Conservation (phyloP, 2,113 vertebrate genomes). For the Amia ocellicauda region DNA sequence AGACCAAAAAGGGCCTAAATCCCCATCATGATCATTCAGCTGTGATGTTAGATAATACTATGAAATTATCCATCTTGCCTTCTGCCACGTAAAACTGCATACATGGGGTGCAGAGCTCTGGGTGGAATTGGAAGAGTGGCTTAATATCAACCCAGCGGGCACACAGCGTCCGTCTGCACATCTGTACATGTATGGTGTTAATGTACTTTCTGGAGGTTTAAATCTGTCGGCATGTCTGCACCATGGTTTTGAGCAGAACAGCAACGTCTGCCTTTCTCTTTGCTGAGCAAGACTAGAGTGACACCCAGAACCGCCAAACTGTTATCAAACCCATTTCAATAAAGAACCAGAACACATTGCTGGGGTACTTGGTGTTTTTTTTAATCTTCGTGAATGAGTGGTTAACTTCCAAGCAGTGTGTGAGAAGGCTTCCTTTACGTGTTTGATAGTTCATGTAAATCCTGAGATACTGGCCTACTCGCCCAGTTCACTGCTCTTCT, state of each 20-base stretch:
- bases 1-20: constrained; percentile 29
- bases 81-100: constrained; percentile 26
- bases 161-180: constrained; percentile 22
- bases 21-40: constrained; percentile 39
- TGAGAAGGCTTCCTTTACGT: too few species aligned
- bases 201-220: constrained; percentile 36
- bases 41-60: constrained; percentile 30
- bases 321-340: constrained; percentile 41
- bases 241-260: constrained; percentile 28
- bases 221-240: constrained; percentile 41
- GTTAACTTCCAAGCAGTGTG: too few species aligned
- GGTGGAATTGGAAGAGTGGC: constrained; percentile 6
- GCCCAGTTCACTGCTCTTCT: too few species aligned
- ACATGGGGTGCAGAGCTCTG: constrained; percentile 22
- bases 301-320: constrained; percentile 39
- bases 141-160: constrained; percentile 31
- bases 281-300: constrained; percentile 39
- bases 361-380: neutral
- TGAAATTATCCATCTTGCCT: constrained; percentile 13
- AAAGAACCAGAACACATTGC: constrained; percentile 34
- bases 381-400: too few species aligned
- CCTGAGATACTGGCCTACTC: too few species aligned
- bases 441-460: too few species aligned
- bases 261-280: constrained; percentile 39
- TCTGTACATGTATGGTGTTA: constrained; percentile 29